Evolutionary conservation across 2,888 invertebrate genomes (phyloP).

Genomic region (Seladonia tumulorum): DNA sequence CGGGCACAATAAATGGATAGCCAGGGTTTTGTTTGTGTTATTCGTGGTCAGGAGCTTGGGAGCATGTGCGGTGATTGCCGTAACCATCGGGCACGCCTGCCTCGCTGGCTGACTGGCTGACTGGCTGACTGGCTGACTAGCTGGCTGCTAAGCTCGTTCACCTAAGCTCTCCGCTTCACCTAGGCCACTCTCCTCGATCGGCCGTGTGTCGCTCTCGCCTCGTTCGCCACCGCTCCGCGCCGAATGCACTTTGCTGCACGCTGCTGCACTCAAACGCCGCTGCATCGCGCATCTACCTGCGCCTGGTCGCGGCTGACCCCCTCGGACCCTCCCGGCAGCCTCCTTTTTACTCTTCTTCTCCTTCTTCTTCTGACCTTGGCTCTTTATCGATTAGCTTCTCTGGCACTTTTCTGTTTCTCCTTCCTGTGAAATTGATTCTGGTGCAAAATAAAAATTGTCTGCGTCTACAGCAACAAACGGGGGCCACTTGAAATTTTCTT

Average conservation of each 20-base stretch:
- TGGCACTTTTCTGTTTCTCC: not conserved
- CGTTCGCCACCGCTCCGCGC: constrained; percentile 73
- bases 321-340: not conserved
- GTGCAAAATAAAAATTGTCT: too few relatives aligned
- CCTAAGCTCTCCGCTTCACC: constrained; percentile 10
- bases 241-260: constrained; percentile 74
- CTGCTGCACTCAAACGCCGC: constrained; percentile 64
- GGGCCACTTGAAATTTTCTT: too few relatives aligned
- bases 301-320: constrained; percentile 53
- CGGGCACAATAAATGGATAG: constrained; percentile 63
- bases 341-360: not conserved
- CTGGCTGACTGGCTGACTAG: constrained; percentile 18
- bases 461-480: too few relatives aligned
- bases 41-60: constrained; percentile 78
- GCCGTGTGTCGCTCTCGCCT: constrained; percentile 42
- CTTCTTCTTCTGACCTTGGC: not conserved
- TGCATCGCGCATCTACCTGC: constrained; percentile 70
- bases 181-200: constrained; percentile 18
- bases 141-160: constrained; percentile 20
- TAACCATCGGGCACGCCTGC: constrained; percentile 83
- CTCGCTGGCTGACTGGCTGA: constrained; percentile 53
- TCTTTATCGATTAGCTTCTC: not conserved
- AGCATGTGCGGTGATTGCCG: constrained; percentile 82
- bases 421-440: not conserved
- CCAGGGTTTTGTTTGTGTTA: constrained; percentile 74